Evolutionary conservation across 2,113 vertebrate genomes (phyloP).

Genomic region (Anser brachyrhynchus): DNA sequence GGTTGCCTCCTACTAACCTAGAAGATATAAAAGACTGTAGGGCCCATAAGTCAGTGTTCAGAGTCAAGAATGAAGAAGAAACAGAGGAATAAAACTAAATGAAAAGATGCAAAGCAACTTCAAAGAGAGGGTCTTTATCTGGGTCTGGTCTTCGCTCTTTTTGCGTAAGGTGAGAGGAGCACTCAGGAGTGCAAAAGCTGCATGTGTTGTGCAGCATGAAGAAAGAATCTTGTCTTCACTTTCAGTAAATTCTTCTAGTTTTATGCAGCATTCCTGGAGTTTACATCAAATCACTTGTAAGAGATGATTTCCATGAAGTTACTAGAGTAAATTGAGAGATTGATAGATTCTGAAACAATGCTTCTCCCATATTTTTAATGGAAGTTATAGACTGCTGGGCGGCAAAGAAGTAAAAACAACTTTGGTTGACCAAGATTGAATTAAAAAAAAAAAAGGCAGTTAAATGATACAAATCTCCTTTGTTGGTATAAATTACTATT

Average conservation of each 20-base stretch:
- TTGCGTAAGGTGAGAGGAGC: neutral
- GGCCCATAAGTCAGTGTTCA: neutral
- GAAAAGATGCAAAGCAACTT: neutral
- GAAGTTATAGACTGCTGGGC: neutral
- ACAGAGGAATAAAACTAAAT: neutral
- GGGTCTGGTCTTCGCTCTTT: neutral
- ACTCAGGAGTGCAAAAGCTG: neutral
- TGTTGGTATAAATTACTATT: neutral
- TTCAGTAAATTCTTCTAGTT: neutral
- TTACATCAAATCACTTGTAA: neutral
- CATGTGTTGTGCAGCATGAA: neutral
- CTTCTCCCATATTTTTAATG: neutral
- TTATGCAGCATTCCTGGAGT: neutral
- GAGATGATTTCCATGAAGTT: neutral
- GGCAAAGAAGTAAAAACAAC: neutral
- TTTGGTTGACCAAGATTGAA: neutral
- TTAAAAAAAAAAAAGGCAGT: neutral
- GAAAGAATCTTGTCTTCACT: neutral
- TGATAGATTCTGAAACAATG: neutral
- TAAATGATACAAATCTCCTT: neutral
- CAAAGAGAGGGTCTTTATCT: neutral
- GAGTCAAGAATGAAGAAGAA: neutral
- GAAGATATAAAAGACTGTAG: neutral
- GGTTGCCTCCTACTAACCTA: neutral
- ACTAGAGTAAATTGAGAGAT: neutral